These are phyloP conservation scores for Druceiella hillmani DNA, from an alignment of 2,888 invertebrate genomes.

Conservation along the genomic window DNA sequence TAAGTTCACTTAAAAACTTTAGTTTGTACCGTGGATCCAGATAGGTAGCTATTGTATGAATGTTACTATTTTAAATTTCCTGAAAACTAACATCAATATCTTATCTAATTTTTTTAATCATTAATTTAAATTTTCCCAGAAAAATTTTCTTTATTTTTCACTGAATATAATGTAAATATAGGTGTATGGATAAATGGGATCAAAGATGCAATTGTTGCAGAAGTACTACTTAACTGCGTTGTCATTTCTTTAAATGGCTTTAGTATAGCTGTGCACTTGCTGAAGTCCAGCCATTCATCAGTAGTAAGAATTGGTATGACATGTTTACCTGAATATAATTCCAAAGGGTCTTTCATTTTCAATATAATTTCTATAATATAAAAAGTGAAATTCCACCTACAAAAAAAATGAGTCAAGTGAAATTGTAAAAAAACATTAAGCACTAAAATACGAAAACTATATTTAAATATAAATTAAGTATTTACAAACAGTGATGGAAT, in stretches of 20 bases:
- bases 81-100: conserved; percentile 12
- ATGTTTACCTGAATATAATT: conserved; percentile 14
- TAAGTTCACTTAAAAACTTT: conserved; percentile 15
- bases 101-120: conserved; percentile 14
- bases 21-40: conserved; percentile 13
- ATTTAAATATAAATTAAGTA: too few relatives aligned
- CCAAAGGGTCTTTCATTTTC: conserved; percentile 13
- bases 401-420: conserved; percentile 10
- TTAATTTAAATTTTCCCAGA: conserved; percentile 9
- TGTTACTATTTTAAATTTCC: conserved; percentile 10
- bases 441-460: too few relatives aligned
- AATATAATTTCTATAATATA: conserved; percentile 14
- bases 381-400: conserved; percentile 14
- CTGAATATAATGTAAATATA: conserved; percentile 13
- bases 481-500: too few relatives aligned
- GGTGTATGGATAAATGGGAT: conserved; percentile 12
- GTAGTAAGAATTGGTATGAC: conserved; percentile 13
- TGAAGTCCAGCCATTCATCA: conserved; percentile 16
- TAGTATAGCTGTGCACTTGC: conserved; percentile 14
- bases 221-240: conserved; percentile 12
- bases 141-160: conserved; percentile 14
- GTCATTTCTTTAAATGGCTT: conserved; percentile 18
- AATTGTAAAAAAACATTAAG: too few relatives aligned
- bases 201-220: conserved; percentile 5
- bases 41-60: conserved; percentile 14